Conservation (phyloP, 2,113 vertebrate species). For the Psittacula cyanocephala region DNA sequence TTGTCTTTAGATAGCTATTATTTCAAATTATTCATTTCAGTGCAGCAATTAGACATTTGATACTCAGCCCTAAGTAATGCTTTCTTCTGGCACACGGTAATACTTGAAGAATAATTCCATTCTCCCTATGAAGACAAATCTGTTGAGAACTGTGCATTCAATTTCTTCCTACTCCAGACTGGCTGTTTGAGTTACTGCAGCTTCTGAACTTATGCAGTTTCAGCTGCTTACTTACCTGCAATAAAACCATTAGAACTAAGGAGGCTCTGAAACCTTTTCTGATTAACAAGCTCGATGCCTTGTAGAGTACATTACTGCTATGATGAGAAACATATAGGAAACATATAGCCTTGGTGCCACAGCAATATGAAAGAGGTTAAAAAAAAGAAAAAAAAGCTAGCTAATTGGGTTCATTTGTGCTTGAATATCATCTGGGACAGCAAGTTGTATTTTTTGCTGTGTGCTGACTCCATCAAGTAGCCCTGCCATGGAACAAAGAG, state of each 20-base stretch:
- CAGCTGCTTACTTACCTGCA: constrained; percentile 13
- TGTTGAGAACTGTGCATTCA: background rate
- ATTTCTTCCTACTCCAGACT: constrained; percentile 1
- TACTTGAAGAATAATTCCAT: constrained; percentile 22
- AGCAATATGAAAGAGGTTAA: background rate
- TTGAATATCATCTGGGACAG: background rate
- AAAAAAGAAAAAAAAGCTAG: background rate
- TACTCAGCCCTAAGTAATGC: background rate
- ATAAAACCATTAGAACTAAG: constrained; percentile 34
- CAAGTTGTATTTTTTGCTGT: background rate
- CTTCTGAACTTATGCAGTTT: background rate
- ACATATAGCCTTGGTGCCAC: background rate
- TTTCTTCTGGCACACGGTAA: constrained; percentile 13
- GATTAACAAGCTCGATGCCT: background rate
- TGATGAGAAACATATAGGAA: background rate
- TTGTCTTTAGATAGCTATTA: constrained; percentile 26
- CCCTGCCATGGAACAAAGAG: background rate
- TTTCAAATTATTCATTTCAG: constrained; percentile 33
- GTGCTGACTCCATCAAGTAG: background rate
- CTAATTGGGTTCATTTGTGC: background rate
- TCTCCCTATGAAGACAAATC: background rate
- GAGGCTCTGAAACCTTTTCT: background rate
- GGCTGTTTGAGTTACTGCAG: constrained; percentile 13
- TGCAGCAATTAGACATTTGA: constrained; percentile 21
- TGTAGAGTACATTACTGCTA: background rate